phyloP scores from a whole-genome alignment of 1,140 invertebrate genomes.

The Chrysomallon squamiferum region DNA sequence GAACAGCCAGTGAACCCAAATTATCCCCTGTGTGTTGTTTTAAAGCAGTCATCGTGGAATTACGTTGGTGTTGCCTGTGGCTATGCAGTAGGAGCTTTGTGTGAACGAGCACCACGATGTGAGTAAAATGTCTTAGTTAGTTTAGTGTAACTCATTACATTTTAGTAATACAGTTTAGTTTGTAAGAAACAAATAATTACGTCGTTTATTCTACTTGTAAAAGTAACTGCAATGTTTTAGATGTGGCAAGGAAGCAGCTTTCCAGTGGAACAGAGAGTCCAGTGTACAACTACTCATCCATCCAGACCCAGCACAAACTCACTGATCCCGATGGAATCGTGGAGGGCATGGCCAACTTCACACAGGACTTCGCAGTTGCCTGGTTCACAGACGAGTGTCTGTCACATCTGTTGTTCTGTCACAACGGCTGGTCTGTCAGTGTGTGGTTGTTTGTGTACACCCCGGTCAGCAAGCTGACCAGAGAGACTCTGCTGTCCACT shows the following conservation, averaged over 20 bases:
- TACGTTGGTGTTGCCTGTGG: neutral
- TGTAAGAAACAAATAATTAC: no score
- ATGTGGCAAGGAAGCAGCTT: neutral
- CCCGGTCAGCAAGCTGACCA: neutral
- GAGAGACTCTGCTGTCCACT: slow-evolving; percentile 4
- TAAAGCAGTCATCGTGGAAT: neutral
- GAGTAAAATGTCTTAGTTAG: no score
- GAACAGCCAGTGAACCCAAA: neutral
- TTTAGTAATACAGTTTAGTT: no score
- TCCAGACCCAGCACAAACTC: neutral
- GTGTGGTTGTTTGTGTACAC: slow-evolving; percentile 12
- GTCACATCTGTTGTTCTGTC: slow-evolving; percentile 17
- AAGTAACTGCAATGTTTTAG: neutral
- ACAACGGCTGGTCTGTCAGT: slow-evolving; percentile 17
- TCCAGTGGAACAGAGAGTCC: neutral
- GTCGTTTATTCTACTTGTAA: no score
- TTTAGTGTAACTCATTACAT: no score
- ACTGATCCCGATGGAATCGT: neutral
- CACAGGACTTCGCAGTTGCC: neutral
- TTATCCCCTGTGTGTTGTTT: neutral
- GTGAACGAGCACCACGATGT: neutral
- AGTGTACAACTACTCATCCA: neutral
- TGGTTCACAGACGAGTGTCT: slow-evolving; percentile 12
- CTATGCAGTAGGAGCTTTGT: neutral
- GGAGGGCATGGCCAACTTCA: neutral